Conservation (phyloP, 2,113 vertebrate species). For the Uria lomvia region DNA sequence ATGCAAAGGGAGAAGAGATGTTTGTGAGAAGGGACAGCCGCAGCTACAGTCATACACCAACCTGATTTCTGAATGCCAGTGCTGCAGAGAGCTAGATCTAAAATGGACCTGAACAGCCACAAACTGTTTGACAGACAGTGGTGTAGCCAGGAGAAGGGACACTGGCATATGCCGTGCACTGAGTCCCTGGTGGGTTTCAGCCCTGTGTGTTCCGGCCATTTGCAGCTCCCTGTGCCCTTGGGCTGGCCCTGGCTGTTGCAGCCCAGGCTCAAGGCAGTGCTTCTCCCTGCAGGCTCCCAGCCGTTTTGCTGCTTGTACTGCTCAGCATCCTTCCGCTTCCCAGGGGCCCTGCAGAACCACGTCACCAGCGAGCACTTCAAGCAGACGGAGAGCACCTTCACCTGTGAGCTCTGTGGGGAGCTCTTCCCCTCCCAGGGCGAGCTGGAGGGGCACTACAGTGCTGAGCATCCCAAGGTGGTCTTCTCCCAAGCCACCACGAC, state of each 20-base stretch:
- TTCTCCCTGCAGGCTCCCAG: slow-evolving; percentile 1
- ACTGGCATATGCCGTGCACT: not conserved
- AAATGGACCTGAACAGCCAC: not conserved
- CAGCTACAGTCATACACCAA: not conserved
- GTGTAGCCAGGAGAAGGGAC: not conserved
- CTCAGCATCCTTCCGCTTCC: slow-evolving; percentile 60
- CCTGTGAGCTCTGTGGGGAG: slow-evolving; percentile 77
- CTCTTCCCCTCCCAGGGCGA: slow-evolving; percentile 74
- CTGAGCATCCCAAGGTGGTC: slow-evolving; percentile 72
- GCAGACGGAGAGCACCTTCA: slow-evolving; percentile 66
- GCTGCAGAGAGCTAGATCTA: not conserved
- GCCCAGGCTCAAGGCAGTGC: not conserved
- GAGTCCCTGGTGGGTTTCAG: not conserved
- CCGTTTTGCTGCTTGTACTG: slow-evolving; percentile 72
- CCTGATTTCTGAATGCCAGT: not conserved
- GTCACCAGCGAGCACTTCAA: slow-evolving; percentile 68
- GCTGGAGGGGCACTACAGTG: slow-evolving; percentile 78
- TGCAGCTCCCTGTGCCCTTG: not conserved
- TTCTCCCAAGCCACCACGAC: slow-evolving; percentile 61
- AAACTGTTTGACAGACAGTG: not conserved
- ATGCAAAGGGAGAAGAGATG: not conserved
- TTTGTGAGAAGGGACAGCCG: not conserved
- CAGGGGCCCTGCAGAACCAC: slow-evolving; percentile 79
- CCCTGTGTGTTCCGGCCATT: not conserved
- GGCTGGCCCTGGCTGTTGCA: not conserved